These are phyloP conservation scores for Dendrolimus houi DNA, from an alignment of 2,888 invertebrate genomes.

Conservation along the genomic window DNA sequence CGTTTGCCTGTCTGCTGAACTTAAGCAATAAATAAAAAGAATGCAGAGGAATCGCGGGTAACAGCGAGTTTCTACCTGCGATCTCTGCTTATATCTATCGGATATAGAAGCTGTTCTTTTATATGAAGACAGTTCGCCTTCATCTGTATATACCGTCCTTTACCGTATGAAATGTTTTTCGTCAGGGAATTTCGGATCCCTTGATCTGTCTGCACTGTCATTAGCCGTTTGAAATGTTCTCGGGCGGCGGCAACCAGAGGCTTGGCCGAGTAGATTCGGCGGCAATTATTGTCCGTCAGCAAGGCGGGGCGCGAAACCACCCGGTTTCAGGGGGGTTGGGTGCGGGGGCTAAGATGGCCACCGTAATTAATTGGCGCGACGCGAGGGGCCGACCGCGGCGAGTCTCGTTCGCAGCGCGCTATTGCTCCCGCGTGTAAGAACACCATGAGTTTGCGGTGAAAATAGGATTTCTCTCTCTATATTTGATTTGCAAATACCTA, in stretches of 20 bases:
- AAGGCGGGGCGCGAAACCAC: conserved; percentile 25
- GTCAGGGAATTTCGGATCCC: not conserved
- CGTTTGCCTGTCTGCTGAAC: too few species aligned
- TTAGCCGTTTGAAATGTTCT: conserved; percentile 2
- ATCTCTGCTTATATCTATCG: too few species aligned
- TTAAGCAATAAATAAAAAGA: too few species aligned
- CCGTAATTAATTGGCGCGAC: conserved; percentile 76
- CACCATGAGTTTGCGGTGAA: conserved; percentile 11
- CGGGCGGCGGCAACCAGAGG: conserved; percentile 27
- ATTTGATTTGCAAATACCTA: too few species aligned
- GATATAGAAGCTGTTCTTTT: not conserved
- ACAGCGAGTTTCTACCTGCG: too few species aligned
- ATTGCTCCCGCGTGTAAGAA: conserved; percentile 53
- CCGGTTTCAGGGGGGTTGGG: conserved; percentile 23
- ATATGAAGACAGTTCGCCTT: not conserved
- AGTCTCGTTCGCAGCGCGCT: conserved; percentile 63
- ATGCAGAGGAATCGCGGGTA: too few species aligned
- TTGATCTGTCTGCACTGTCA: not conserved
- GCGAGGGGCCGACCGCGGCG: conserved; percentile 72
- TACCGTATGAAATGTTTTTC: not conserved
- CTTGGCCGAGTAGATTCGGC: conserved; percentile 52
- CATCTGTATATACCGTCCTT: not conserved
- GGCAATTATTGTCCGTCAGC: conserved; percentile 73
- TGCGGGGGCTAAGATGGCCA: conserved; percentile 67
- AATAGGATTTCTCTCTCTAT: not conserved